Base-by-base conservation (phyloP, 2,888 invertebrate genomes). In the Iphiclides podalirius region DNA sequence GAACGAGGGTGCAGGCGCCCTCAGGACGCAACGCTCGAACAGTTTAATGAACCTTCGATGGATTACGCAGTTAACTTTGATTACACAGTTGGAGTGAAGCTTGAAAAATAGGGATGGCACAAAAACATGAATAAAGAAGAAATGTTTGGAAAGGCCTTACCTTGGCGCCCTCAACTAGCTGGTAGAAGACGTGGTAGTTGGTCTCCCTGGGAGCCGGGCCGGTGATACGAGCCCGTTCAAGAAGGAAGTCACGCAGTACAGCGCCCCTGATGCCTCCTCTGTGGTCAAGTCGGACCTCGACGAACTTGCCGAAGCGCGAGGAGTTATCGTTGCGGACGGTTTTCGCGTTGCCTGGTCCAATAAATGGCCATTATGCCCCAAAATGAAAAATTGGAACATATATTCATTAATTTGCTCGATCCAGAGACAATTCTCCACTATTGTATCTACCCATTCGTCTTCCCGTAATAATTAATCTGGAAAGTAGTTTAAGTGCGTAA, bases 321-420 rank as follows among this genome's bases (percentile, higher is more conserved):
- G 96, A 96, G 79, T 97, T 97, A 81, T 97, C 97, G 72, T 97
- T 97, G 38, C 97, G 91, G 8, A 97, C 95, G 0, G 97, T 97
- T 84, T 96, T 97, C 1, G 97, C 97, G 82, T 97, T 97, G 47
- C 96, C 96, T 96, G 26, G 14, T 16, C 28, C 11, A 16, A 4
- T 20, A 12, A 35, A 39, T 2, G 12, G n/a, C n/a, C n/a, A n/a
- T n/a, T n/a, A n/a, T n/a, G n/a, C n/a, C n/a, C n/a, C n/a, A n/a
- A n/a, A n/a, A 43, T 20, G 6, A 54, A 38, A 57, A 54, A 47
- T 53, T 52, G 16, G 6, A 2, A n/a, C n/a, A n/a, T n/a, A n/a
- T n/a, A n/a, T n/a, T n/a, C n/a, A n/a, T n/a, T n/a, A n/a, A n/a
- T n/a, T n/a, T n/a, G n/a, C n/a, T n/a, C n/a, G n/a, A n/a, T n/a